These are phyloP conservation scores for Lipophrys pholis DNA, from an alignment of 2,113 vertebrate species.

Conservation along the genomic window DNA sequence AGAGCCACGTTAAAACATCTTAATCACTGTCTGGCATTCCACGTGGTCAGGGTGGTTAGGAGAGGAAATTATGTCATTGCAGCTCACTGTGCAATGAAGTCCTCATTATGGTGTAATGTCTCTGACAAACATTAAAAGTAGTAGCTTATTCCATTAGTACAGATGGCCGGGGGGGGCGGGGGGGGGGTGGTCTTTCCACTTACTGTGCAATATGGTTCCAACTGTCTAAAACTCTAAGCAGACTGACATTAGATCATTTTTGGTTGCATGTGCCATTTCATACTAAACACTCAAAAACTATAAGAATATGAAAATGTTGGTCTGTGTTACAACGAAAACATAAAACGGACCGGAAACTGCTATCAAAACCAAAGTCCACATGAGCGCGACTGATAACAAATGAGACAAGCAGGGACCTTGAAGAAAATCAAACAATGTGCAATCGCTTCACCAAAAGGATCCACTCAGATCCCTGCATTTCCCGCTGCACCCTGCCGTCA, in stretches of 20 bases:
- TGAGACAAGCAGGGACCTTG: neutral
- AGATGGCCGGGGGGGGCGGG: conserved; percentile 29
- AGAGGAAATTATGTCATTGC: conserved; percentile 69
- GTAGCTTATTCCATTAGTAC: conserved; percentile 47
- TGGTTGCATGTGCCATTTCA: neutral
- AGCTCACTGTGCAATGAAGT: conserved; percentile 58
- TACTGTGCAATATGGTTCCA: neutral
- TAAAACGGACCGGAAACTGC: neutral
- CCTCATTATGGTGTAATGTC: conserved; percentile 65
- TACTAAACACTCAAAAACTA: too few species aligned
- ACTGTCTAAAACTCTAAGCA: neutral
- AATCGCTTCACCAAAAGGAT: neutral
- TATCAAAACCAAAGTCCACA: conserved; percentile 1
- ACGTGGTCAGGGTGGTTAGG: conserved; percentile 40
- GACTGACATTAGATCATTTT: neutral
- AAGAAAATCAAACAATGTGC: neutral
- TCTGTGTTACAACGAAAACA: neutral
- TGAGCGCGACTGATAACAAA: neutral
- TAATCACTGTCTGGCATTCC: conserved; percentile 45
- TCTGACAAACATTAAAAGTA: conserved; percentile 31
- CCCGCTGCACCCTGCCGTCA: neutral
- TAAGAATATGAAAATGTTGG: neutral
- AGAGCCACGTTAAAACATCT: too few species aligned
- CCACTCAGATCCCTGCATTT: neutral
- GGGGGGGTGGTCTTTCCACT: neutral